These are phyloP conservation scores for Stomorhina lunata DNA, from an alignment of 2,888 invertebrate species.

Conservation along the genomic window DNA sequence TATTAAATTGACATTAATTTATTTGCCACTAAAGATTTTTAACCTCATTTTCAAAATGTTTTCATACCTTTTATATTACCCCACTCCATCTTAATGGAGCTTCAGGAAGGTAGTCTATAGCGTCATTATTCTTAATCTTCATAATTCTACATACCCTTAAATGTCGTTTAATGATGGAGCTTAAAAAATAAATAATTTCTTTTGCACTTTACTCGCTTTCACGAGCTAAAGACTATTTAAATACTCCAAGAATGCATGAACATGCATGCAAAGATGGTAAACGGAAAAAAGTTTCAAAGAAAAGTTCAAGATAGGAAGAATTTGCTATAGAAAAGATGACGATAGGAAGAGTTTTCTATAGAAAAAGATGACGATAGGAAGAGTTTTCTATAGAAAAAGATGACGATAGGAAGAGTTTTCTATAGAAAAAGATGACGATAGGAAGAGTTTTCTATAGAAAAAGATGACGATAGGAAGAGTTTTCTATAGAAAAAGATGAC, in stretches of 20 bases:
- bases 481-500: too few relatives aligned
- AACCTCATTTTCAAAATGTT: neutral
- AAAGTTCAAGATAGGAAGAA: too few relatives aligned
- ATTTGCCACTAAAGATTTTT: neutral
- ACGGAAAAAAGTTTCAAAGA: too few relatives aligned
- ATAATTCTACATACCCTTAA: conserved; percentile 38
- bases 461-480: too few relatives aligned
- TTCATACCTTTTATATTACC: neutral
- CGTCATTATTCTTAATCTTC: conserved; percentile 45
- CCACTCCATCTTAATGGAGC: neutral
- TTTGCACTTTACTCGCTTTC: neutral
- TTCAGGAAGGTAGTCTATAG: neutral
- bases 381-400: too few relatives aligned
- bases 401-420: too few relatives aligned
- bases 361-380: too few relatives aligned
- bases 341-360: too few relatives aligned
- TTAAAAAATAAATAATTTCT: conserved; percentile 26
- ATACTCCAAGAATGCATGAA: conserved; percentile 31
- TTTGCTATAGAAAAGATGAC: too few relatives aligned
- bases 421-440: too few relatives aligned
- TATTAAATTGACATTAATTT: neutral
- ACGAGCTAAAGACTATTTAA: conserved; percentile 27
- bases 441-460: too few relatives aligned
- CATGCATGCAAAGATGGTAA: too few relatives aligned
- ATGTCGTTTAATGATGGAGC: conserved; percentile 39